Conservation (phyloP, 2,888 invertebrate genomes). For the Agrochola lychnidis region DNA sequence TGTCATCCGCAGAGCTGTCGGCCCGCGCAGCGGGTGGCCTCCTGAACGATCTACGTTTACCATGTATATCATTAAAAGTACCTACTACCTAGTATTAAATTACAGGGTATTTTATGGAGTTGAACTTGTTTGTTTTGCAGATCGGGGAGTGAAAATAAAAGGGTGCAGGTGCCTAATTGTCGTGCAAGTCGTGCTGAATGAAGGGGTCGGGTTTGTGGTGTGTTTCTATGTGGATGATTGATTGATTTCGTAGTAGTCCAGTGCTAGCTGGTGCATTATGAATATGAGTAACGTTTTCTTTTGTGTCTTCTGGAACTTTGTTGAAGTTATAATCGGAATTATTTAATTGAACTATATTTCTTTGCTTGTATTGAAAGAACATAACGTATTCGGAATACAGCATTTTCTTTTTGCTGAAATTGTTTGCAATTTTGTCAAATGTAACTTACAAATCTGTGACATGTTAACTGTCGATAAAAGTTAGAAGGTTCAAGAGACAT, state of each 20-base stretch:
- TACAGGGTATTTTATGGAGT: slow-evolving; percentile 49
- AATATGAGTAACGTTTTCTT: neutral
- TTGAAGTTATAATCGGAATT: neutral
- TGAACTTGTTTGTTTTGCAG: slow-evolving; percentile 48
- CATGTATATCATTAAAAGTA: slow-evolving; percentile 55
- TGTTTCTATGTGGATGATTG: slow-evolving; percentile 28
- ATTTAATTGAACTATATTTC: neutral
- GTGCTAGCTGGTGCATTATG: neutral
- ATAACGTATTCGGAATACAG: neutral
- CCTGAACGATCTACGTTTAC: slow-evolving; percentile 48
- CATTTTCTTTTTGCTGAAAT: neutral
- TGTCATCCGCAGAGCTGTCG: slow-evolving; percentile 77
- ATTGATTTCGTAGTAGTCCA: slow-evolving; percentile 22
- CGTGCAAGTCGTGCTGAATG: slow-evolving; percentile 31
- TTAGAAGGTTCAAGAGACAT: slow-evolving; percentile 20
- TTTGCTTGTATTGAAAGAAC: neutral
- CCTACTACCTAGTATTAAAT: slow-evolving; percentile 51
- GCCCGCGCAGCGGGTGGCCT: slow-evolving; percentile 61
- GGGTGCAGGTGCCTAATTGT: slow-evolving; percentile 54
- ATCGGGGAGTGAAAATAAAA: slow-evolving; percentile 46
- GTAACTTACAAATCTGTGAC: neutral
- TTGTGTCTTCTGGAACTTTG: neutral
- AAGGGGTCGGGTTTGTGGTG: slow-evolving; percentile 17
- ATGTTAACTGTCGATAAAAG: slow-evolving; percentile 13
- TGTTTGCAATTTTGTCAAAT: neutral